Evolutionary conservation across 2,797 vertebrate species (phyloP).

Genomic region (Notolepis coatsorum): DNA sequence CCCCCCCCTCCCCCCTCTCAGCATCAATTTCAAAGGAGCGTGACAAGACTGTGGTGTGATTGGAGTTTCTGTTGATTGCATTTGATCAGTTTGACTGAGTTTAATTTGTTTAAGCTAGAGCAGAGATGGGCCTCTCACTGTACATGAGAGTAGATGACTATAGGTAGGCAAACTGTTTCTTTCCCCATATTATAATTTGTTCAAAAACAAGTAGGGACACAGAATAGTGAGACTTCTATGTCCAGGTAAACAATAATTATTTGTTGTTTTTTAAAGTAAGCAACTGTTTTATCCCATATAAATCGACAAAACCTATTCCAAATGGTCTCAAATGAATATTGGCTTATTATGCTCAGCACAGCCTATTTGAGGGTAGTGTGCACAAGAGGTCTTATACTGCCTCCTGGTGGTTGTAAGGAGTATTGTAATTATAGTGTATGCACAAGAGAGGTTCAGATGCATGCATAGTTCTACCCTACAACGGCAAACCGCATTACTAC

Average conservation of each 20-base stretch:
- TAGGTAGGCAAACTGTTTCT: not conserved
- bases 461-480: not conserved
- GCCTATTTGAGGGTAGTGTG: not conserved
- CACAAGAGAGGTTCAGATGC: no score
- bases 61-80: not conserved
- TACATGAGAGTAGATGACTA: no score
- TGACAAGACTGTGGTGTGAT: not conserved
- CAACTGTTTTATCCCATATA: no score
- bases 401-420: constrained; percentile 71
- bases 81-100: no score
- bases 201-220: not conserved
- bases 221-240: not conserved
- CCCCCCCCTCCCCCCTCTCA: not conserved
- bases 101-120: no score
- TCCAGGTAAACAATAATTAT: no score
- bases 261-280: no score
- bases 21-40: not conserved
- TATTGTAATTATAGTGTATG: constrained; percentile 21
- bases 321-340: not conserved
- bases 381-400: constrained; percentile 59
- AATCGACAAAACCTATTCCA: no score
- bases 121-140: no score
- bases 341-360: not conserved
- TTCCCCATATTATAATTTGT: not conserved
- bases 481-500: no score